phyloP scores from a whole-genome alignment of 2,888 invertebrate genomes.

The Athripsodes cinereus region DNA sequence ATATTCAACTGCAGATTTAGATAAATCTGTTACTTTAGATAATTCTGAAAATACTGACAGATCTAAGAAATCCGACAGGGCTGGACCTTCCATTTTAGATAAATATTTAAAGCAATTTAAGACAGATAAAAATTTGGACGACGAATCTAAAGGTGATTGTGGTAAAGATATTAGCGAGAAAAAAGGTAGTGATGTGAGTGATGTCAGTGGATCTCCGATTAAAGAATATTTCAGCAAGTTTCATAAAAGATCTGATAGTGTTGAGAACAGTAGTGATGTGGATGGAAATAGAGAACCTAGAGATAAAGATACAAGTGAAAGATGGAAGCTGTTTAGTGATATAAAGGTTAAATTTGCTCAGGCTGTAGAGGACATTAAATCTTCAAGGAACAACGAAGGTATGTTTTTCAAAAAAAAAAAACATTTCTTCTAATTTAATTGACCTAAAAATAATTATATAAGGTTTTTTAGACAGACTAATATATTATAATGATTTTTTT shows the following conservation, averaged over 20 bases:
- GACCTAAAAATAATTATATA: too few species aligned
- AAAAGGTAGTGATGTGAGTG: conserved; percentile 21
- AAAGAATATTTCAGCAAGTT: conserved; percentile 53
- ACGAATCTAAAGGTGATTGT: conserved; percentile 29
- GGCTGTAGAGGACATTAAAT: conserved; percentile 71
- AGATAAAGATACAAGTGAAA: conserved; percentile 49
- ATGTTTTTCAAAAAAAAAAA: too few species aligned
- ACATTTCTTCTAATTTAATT: not conserved
- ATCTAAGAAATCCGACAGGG: conserved; percentile 43
- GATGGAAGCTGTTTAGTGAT: conserved; percentile 67
- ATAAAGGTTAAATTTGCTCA: conserved; percentile 70
- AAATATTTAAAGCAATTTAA: conserved; percentile 43
- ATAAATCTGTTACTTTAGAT: conserved; percentile 38
- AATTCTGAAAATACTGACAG: conserved; percentile 42
- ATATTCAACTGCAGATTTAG: conserved; percentile 53
- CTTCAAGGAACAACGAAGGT: conserved; percentile 59
- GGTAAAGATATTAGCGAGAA: conserved; percentile 19
- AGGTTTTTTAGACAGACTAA: too few species aligned
- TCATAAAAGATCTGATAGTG: conserved; percentile 56
- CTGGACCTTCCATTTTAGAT: conserved; percentile 42
- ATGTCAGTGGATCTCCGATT: conserved; percentile 41
- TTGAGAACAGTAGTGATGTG: conserved; percentile 47
- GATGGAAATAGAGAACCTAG: conserved; percentile 34
- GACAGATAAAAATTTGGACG: conserved; percentile 28
- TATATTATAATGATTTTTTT: too few species aligned